These are phyloP conservation scores for Apis dorsata DNA, from an alignment of 1,140 invertebrate genomes.

Conservation along the genomic window DNA sequence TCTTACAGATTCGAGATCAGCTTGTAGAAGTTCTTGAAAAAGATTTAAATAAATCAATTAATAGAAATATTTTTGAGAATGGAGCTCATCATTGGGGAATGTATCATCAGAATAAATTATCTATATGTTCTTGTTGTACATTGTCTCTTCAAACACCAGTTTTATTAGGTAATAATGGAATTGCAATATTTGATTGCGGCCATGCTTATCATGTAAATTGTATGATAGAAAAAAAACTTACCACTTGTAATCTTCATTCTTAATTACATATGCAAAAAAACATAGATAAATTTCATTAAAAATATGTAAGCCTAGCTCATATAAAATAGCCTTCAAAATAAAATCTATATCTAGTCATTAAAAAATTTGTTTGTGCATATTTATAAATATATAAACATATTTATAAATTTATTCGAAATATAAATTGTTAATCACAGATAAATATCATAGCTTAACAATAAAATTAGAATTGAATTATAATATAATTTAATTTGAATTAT, in stretches of 20 bases:
- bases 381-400: constrained; percentile 1
- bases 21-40: constrained; percentile 68
- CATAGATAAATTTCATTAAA: constrained; percentile 41
- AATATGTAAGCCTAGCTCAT: neutral
- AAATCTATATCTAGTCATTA: constrained; percentile 25
- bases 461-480: neutral
- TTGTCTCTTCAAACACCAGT: constrained; percentile 76
- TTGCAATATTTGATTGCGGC: constrained; percentile 77
- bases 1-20: constrained; percentile 65
- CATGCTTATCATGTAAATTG: constrained; percentile 79
- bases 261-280: constrained; percentile 40
- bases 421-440: constrained; percentile 27
- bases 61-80: constrained; percentile 68
- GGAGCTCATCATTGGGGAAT: constrained; percentile 78
- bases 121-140: constrained; percentile 76
- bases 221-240: constrained; percentile 78
- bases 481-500: neutral
- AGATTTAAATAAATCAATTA: constrained; percentile 61
- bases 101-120: constrained; percentile 67
- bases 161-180: constrained; percentile 75
- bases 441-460: constrained; percentile 27
- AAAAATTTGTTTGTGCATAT: constrained; percentile 5
- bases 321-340: neutral
- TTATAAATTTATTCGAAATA: constrained; percentile 51
- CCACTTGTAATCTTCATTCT: constrained; percentile 74